Evolutionary conservation across 2,888 invertebrate genomes (phyloP), one percentile per base, ranked within the genome.

Genomic region (Prosopocoilus inquinatus): DNA sequence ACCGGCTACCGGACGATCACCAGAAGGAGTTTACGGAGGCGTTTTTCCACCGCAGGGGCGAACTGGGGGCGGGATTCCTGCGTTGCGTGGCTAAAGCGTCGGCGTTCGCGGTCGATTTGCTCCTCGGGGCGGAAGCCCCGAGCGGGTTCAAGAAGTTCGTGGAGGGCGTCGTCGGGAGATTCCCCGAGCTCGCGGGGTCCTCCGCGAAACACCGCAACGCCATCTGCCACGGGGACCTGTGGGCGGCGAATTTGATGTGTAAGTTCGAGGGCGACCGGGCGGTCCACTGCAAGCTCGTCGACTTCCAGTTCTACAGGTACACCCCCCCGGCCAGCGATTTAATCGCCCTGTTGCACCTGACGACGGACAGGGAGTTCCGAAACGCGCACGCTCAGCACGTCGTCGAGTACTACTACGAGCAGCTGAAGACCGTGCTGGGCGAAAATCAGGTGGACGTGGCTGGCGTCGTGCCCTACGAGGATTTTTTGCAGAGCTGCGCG

Each of bases 201-300:
- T 80, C 79, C 0, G 50, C 57, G 2, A 71, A 67, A 47, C 78
- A 70, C 56, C 63, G 67, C 3, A 80, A 80, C 60, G 73, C 76
- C 0, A 63, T 80, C 1, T 67, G 67, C 9, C 80, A 81, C 57
- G 79, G 75, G 3, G 80, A 81, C 65, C 64, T 79, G 12, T 80
- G 80, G 80, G 70, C 76, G 0, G 79, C 79, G 52, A 81, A 81
- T 60, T 56, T 79, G 0, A 71, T 81, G 70, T 77, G 78, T 11
- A 67, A 69, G 53, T 58, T 56, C 34, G 64, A 57, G 32, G 36
- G 50, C 16, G n/a, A 11, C 12, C 35, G 47, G 43, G 54, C 62
- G 3, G 13, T 55, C 9, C 50, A 62, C 48, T 73, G 72, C 9
- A 64, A 59, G 38, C 56, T 66, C 36, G 62, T 68, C 2, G 69